phyloP scores from a whole-genome alignment of 2,888 invertebrate genomes.

The Andrena chrysosceles region DNA sequence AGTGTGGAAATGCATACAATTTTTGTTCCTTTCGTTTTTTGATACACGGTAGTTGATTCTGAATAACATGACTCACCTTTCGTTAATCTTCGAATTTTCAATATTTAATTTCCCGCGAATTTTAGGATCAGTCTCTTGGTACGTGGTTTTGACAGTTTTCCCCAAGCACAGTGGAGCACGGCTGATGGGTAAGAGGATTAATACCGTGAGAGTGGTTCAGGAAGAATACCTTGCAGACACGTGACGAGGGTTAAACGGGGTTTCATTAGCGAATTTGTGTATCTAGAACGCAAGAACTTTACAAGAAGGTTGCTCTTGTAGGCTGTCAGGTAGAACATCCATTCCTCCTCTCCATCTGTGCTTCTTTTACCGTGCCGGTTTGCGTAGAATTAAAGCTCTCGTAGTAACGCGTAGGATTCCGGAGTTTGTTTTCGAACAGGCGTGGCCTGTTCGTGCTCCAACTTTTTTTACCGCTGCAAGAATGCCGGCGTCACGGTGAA shows the following conservation, averaged over 20 bases:
- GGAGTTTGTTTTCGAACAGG: slow-evolving; percentile 55
- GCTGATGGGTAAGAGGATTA: slow-evolving; percentile 4
- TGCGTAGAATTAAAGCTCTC: not conserved
- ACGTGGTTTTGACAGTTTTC: not conserved
- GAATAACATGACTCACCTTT: no score
- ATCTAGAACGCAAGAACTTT: not conserved
- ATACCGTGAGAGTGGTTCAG: not conserved
- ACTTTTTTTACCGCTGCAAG: slow-evolving; percentile 33
- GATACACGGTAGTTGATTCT: no score
- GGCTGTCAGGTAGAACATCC: not conserved
- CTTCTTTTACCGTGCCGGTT: no score
- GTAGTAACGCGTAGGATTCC: not conserved
- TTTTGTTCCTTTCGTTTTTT: no score
- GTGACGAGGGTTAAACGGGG: slow-evolving; percentile 3
- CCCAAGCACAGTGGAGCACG: not conserved
- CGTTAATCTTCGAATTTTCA: not conserved
- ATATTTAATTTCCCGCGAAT: not conserved
- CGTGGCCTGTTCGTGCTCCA: slow-evolving; percentile 19
- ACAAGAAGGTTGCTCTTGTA: slow-evolving; percentile 1
- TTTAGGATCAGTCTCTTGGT: not conserved
- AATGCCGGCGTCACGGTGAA: slow-evolving; percentile 25
- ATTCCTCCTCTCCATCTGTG: not conserved
- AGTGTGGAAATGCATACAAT: no score
- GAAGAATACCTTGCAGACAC: slow-evolving; percentile 4
- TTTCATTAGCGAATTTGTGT: slow-evolving; percentile 4